phyloP scores from a whole-genome alignment of 2,113 vertebrate species.

The Myodes glareolus region DNA sequence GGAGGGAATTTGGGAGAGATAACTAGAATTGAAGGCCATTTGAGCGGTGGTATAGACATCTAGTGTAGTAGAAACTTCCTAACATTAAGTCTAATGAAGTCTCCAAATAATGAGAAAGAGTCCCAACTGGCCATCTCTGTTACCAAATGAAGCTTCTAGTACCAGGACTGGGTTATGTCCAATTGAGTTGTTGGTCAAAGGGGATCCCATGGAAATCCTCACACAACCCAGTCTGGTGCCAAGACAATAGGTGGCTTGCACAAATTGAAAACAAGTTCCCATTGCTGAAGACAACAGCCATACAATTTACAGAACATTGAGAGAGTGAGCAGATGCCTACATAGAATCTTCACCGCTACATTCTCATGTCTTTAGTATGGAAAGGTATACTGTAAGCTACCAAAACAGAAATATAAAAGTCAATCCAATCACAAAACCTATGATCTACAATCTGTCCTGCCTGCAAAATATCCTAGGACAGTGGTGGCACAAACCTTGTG shows the following conservation, averaged over 20 bases:
- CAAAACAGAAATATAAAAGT: not conserved
- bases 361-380: not conserved
- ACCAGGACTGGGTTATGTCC: not conserved
- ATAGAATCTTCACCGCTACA: not conserved
- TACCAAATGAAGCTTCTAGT: not conserved
- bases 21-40: not conserved
- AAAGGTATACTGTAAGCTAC: not conserved
- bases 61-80: not conserved
- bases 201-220: not conserved
- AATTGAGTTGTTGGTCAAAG: not conserved
- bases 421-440: not conserved
- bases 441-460: not conserved
- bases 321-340: not conserved
- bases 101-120: not conserved
- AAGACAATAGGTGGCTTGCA: not conserved
- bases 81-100: not conserved
- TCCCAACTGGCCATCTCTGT: not conserved
- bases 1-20: not conserved
- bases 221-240: not conserved
- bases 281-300: not conserved
- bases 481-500: not conserved
- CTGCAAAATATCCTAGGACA: not conserved
- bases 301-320: not conserved
- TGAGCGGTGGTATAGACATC: not conserved
- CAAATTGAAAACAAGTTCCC: not conserved